phyloP scores from a whole-genome alignment of 2,888 invertebrate species.

The Pyrochroa serraticornis region DNA sequence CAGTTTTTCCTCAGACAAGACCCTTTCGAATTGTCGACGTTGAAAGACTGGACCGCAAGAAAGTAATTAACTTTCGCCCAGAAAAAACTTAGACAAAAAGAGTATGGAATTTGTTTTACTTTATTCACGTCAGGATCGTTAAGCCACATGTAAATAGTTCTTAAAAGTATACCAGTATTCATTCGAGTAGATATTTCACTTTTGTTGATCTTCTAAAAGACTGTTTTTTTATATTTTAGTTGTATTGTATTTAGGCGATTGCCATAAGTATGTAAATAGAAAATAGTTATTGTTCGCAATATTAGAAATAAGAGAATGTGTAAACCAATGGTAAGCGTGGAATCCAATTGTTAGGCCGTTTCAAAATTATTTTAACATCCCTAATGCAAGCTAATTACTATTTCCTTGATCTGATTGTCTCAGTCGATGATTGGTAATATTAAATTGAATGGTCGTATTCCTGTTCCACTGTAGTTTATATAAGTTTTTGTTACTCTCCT shows the following conservation, averaged over 20 bases:
- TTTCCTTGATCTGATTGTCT: constrained; percentile 47
- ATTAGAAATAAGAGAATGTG: constrained; percentile 38
- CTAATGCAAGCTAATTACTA: background rate
- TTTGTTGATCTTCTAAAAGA: constrained; percentile 56
- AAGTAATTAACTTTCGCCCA: too few relatives aligned
- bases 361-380: background rate
- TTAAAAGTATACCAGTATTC: too few relatives aligned
- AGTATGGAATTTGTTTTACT: too few relatives aligned
- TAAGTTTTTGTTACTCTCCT: constrained; percentile 21
- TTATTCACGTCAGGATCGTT: background rate
- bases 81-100: too few relatives aligned
- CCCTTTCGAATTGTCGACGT: too few relatives aligned
- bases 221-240: constrained; percentile 51
- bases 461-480: constrained; percentile 34
- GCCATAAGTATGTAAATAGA: constrained; percentile 38
- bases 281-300: constrained; percentile 46
- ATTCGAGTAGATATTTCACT: constrained; percentile 38
- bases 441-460: constrained; percentile 32
- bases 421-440: constrained; percentile 36
- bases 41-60: too few relatives aligned
- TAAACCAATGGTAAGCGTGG: constrained; percentile 33
- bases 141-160: background rate
- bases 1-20: too few relatives aligned
- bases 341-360: constrained; percentile 31
- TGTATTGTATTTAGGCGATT: constrained; percentile 34